Evolutionary conservation across 2,113 vertebrate genomes (phyloP).

Genomic region (Scomber colias): DNA sequence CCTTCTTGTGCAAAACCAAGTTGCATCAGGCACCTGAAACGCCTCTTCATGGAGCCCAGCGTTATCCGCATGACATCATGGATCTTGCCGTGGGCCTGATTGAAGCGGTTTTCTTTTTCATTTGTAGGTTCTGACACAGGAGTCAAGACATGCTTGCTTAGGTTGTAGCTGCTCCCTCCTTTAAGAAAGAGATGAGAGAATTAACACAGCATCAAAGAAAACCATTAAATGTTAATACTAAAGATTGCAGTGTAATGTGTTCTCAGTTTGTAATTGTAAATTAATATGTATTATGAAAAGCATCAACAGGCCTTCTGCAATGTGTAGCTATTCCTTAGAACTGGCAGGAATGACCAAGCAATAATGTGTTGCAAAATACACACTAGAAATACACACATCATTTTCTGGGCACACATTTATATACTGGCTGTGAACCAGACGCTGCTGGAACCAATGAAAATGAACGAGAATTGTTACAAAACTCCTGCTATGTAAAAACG

Average conservation of each 20-base stretch:
- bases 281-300: no score
- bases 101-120: conserved; percentile 67
- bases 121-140: conserved; percentile 60
- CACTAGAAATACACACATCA: neutral
- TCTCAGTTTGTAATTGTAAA: no score
- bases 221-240: no score
- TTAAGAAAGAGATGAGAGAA: conserved; percentile 2
- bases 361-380: no score
- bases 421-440: no score
- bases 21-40: conserved; percentile 80
- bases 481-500: no score
- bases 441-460: no score
- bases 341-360: no score
- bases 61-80: conserved; percentile 59
- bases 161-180: conserved; percentile 76
- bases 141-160: conserved; percentile 80
- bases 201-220: no score
- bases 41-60: conserved; percentile 77
- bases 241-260: no score
- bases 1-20: conserved; percentile 74
- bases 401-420: neutral
- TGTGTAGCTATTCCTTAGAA: no score
- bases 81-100: conserved; percentile 78
- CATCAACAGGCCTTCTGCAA: no score
- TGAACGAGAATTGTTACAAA: conserved; percentile 76